Evolutionary conservation across 1,140 invertebrate species (phyloP).

Genomic region (Amyelois transitella): DNA sequence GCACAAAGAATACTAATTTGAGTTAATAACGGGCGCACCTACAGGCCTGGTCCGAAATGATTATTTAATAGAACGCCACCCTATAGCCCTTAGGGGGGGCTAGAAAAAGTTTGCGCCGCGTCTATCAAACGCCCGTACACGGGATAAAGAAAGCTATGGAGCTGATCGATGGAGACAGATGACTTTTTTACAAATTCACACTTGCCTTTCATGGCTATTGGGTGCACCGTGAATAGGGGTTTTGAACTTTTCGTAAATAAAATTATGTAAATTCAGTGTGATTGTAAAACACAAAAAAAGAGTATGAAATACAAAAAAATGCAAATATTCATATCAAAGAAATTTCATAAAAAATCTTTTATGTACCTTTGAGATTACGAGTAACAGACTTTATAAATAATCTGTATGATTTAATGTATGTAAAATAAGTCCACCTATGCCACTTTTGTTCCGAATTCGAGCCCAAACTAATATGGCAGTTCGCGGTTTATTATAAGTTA

Average conservation of each 20-base stretch:
- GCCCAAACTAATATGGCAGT: constrained; percentile 29
- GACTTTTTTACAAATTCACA: constrained; percentile 7
- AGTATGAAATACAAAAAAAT: no score
- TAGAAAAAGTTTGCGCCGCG: constrained; percentile 63
- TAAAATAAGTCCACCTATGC: constrained; percentile 3
- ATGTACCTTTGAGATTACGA: no score
- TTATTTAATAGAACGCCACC: constrained; percentile 67
- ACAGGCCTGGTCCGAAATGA: constrained; percentile 55
- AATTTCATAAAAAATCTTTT: no score
- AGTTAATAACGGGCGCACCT: constrained; percentile 51
- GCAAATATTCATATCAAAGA: no score
- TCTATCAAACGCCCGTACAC: constrained; percentile 50
- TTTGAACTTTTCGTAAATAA: no score
- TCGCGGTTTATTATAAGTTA: constrained; percentile 40
- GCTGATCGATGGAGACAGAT: constrained; percentile 17
- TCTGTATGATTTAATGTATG: no score
- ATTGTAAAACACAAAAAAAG: no score
- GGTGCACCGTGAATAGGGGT: not conserved
- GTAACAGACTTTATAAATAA: no score
- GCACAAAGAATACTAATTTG: constrained; percentile 45
- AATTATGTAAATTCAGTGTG: no score
- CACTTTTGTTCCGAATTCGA: constrained; percentile 18
- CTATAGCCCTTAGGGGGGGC: constrained; percentile 22
- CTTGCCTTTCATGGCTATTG: not conserved
- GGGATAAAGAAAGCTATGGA: constrained; percentile 28